Conservation (phyloP, 1,140 invertebrate species). For the Venustaconcha ellipsiformis region DNA sequence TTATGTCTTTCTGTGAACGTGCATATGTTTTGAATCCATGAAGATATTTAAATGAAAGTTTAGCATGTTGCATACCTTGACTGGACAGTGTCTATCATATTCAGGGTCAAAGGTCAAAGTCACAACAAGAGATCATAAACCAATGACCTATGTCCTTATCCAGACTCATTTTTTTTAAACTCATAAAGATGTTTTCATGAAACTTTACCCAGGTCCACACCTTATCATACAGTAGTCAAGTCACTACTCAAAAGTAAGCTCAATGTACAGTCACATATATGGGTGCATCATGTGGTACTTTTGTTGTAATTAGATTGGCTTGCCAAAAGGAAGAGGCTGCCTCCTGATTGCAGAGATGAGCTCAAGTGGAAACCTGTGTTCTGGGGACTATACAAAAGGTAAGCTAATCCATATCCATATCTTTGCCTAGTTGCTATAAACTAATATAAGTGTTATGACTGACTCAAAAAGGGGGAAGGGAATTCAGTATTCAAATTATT, state of each 20-base stretch:
- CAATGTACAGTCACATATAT: neutral
- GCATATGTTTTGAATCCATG: neutral
- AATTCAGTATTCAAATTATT: no score
- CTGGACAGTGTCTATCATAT: no score
- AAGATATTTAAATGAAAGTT: neutral
- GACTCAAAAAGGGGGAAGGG: no score
- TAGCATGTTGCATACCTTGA: neutral
- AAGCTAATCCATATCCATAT: conserved; percentile 9
- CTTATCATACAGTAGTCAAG: neutral
- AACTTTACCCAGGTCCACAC: neutral
- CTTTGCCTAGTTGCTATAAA: no score
- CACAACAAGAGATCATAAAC: no score
- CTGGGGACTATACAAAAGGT: conserved; percentile 78
- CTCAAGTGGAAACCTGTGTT: conserved; percentile 82
- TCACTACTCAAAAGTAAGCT: neutral
- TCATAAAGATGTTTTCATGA: no score
- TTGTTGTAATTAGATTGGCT: conserved; percentile 37
- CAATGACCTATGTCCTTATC: neutral
- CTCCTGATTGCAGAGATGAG: conserved; percentile 89
- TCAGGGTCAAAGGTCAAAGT: no score
- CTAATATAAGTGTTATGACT: no score
- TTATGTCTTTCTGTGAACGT: no score
- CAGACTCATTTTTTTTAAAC: no score
- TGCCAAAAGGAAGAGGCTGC: conserved; percentile 56
- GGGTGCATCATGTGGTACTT: neutral